A percentile compares a stretch with the other conserved stretches of the same genome.
Conservation (phyloP, 35 echinoderm and acorn worm species). For the Ophioderma brevispina region DNA sequence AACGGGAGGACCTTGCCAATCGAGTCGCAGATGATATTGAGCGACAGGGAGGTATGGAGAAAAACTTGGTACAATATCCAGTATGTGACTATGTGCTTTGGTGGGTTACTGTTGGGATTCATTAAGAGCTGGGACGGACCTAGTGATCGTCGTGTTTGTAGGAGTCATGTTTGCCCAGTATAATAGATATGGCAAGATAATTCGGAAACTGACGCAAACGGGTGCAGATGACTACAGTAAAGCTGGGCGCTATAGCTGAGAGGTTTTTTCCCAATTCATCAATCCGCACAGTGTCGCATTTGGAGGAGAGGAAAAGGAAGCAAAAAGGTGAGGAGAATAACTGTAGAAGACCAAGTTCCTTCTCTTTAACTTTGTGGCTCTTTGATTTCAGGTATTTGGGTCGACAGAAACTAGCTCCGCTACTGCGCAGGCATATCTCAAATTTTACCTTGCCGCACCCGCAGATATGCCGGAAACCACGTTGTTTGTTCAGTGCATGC, state of each 20-base stretch:
- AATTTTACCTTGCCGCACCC: too few relatives aligned
- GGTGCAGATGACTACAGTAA: conserved; percentile 68
- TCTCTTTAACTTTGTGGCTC: too few relatives aligned
- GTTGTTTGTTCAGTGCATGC: too few relatives aligned
- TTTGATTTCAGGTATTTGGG: too few relatives aligned
- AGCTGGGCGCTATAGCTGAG: conserved; percentile 71
- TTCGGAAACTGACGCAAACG: conserved; percentile 52
- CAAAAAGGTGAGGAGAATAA: conserved; percentile 52
- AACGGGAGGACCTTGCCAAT: conserved; percentile 81
- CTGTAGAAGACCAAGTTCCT: too few relatives aligned
- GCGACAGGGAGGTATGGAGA: conserved; percentile 76
- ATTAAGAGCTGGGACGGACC: conserved; percentile 75
- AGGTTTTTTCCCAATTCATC: conserved; percentile 65
- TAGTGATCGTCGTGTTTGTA: conserved; percentile 67
- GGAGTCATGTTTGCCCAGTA: neutral
- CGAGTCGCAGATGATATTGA: conserved; percentile 87
- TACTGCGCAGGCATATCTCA: too few relatives aligned
- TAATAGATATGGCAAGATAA: conserved; percentile 16
- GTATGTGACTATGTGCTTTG: conserved; percentile 37
- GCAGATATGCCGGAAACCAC: too few relatives aligned
- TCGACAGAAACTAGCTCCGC: too few relatives aligned
- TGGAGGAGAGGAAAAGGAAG: conserved; percentile 69
- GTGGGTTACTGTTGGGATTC: conserved; percentile 77
- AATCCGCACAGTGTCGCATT: conserved; percentile 83
- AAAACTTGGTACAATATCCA: conserved; percentile 82